These are phyloP conservation scores for Isaurus tuberculatus DNA, from an alignment of 92 coral and sea anemone genomes.

Conservation along the genomic window DNA sequence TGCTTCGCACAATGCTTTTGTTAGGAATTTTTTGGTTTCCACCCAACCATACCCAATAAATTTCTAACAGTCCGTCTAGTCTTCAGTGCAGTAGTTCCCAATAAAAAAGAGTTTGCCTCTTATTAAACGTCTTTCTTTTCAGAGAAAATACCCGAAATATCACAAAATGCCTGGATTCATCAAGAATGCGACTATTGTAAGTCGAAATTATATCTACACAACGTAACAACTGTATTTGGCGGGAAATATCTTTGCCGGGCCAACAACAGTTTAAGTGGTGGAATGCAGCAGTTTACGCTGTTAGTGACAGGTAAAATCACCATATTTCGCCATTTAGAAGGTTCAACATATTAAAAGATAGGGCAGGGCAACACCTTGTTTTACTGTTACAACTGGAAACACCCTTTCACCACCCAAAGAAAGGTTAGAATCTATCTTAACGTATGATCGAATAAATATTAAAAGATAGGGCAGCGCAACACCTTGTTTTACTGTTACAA, in stretches of 20 bases:
- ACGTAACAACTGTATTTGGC: slow-evolving; percentile 1
- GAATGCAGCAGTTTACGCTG: background rate
- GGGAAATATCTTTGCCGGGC: slow-evolving; percentile 22
- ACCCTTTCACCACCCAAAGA: background rate
- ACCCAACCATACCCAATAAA: too few relatives aligned
- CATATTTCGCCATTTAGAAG: background rate
- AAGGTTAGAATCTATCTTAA: background rate
- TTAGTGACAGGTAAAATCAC: background rate
- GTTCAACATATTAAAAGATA: background rate
- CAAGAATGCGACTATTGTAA: slow-evolving; percentile 14
- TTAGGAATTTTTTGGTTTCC: too few relatives aligned
- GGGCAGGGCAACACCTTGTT: background rate
- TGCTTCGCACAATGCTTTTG: too few relatives aligned
- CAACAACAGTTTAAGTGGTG: background rate
- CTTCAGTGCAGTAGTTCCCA: too few relatives aligned
- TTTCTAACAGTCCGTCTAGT: too few relatives aligned
- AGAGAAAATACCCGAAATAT: slow-evolving; percentile 26
- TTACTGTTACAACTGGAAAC: background rate
- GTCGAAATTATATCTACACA: background rate
- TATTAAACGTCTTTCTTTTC: background rate
- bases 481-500: background rate
- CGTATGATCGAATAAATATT: too few relatives aligned
- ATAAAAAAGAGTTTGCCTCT: too few relatives aligned
- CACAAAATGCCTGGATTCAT: slow-evolving; percentile 3
- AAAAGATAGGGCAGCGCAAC: background rate